Evolutionary conservation across 1,140 invertebrate genomes (phyloP).

Genomic region (Scaptomyza pallida): DNA sequence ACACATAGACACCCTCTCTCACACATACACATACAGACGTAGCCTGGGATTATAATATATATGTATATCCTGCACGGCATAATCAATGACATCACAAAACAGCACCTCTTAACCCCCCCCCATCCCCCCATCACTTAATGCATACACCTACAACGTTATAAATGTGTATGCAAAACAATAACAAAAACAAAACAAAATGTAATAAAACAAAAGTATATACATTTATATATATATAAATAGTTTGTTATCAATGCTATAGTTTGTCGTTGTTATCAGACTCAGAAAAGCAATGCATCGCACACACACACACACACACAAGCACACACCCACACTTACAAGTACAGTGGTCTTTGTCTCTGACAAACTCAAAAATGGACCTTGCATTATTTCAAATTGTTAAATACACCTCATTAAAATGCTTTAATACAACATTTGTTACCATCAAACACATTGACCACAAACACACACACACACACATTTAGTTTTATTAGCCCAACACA

Average conservation of each 20-base stretch:
- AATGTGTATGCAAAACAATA: not conserved
- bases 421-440: no score
- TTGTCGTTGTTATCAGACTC: conserved; percentile 27
- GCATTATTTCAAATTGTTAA: not conserved
- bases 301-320: not conserved
- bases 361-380: not conserved
- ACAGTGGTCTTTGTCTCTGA: not conserved
- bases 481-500: conserved; percentile 31
- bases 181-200: not conserved
- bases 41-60: not conserved
- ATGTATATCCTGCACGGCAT: not conserved
- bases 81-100: not conserved
- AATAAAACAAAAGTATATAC: not conserved
- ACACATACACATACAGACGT: not conserved
- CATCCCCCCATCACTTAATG: not conserved
- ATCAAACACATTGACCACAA: not conserved
- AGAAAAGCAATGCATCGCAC: conserved; percentile 9
- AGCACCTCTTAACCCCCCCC: no score
- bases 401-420: no score
- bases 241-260: conserved; percentile 33
- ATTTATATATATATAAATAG: not conserved
- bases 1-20: not conserved
- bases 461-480: conserved; percentile 4
- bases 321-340: not conserved
- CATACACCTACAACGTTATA: not conserved